A percentile compares a stretch with the other conserved stretches of the same genome.
phyloP scores from a whole-genome alignment of 1,140 invertebrate genomes.

The Philotrypesis tridentata region DNA sequence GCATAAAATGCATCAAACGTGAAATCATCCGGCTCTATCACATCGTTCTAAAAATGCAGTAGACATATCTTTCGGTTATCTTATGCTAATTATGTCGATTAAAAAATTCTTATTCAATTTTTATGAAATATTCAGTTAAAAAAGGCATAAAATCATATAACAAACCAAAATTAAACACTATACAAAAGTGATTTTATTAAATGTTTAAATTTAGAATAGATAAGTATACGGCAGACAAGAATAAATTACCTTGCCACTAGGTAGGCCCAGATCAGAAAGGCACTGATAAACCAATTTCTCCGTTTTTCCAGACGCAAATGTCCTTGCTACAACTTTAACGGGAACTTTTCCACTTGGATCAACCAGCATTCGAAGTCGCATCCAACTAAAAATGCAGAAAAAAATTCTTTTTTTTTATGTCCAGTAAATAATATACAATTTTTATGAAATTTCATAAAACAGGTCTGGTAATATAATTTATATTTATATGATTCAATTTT shows the following conservation, averaged over 20 bases:
- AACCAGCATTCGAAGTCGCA: conserved; percentile 93
- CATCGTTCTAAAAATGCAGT: conserved; percentile 82
- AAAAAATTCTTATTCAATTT: neutral
- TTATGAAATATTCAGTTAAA: too few species aligned
- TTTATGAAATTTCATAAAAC: too few species aligned
- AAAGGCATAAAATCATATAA: too few species aligned
- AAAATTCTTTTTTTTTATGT: neutral
- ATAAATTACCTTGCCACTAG: conserved; percentile 89
- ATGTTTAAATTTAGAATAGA: too few species aligned
- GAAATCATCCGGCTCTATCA: conserved; percentile 95
- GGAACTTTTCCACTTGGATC: conserved; percentile 97
- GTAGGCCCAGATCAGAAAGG: conserved; percentile 93
- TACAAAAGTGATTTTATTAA: too few species aligned
- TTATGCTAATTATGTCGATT: neutral
- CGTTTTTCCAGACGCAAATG: conserved; percentile 98
- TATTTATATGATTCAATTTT: too few species aligned
- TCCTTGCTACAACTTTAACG: conserved; percentile 95
- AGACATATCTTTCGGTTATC: neutral
- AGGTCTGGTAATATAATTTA: too few species aligned
- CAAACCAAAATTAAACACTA: too few species aligned
- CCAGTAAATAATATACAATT: too few species aligned
- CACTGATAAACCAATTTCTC: conserved; percentile 99
- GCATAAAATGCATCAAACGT: conserved; percentile 99
- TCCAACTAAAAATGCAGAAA: conserved; percentile 86
- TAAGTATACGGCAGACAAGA: too few species aligned